phyloP scores from a whole-genome alignment of 2,888 invertebrate species.

The Sialis fuliginosa region DNA sequence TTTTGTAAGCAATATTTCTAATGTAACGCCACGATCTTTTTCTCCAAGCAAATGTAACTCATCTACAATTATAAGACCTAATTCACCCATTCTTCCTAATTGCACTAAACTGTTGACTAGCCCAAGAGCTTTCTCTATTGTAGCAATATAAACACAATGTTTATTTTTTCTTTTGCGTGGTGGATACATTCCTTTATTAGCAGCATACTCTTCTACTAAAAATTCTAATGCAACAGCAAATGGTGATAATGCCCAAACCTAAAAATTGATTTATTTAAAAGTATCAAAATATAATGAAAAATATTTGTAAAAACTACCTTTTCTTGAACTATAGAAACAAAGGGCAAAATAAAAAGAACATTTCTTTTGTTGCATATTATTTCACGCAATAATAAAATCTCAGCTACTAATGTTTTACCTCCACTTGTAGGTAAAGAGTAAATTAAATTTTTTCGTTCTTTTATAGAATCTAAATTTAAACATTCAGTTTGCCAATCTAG shows the following conservation, averaged over 20 bases:
- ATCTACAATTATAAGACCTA: slow-evolving; percentile 73
- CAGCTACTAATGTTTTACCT: slow-evolving; percentile 93
- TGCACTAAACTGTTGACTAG: slow-evolving; percentile 76
- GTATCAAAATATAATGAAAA: neutral
- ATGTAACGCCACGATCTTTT: slow-evolving; percentile 59
- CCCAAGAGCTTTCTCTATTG: slow-evolving; percentile 85
- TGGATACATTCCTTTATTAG: slow-evolving; percentile 70
- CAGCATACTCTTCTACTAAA: slow-evolving; percentile 89
- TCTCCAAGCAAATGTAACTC: slow-evolving; percentile 91
- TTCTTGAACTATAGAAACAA: slow-evolving; percentile 93
- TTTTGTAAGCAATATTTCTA: slow-evolving; percentile 75
- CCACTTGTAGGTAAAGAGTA: slow-evolving; percentile 93
- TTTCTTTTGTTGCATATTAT: slow-evolving; percentile 63
- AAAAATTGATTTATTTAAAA: slow-evolving; percentile 11
- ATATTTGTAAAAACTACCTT: slow-evolving; percentile 39
- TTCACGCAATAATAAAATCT: slow-evolving; percentile 80
- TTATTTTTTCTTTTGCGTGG: slow-evolving; percentile 55
- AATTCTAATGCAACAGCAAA: slow-evolving; percentile 80
- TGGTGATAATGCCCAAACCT: slow-evolving; percentile 69
- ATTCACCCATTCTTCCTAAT: slow-evolving; percentile 46
- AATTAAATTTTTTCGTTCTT: slow-evolving; percentile 60
- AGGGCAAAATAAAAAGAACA: slow-evolving; percentile 81
- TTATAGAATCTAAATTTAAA: slow-evolving; percentile 55
- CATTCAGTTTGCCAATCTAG: slow-evolving; percentile 93
- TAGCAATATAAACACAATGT: slow-evolving; percentile 73